Conservation (phyloP, 2,888 invertebrate genomes). For the Sclerodermus sp. region DNA sequence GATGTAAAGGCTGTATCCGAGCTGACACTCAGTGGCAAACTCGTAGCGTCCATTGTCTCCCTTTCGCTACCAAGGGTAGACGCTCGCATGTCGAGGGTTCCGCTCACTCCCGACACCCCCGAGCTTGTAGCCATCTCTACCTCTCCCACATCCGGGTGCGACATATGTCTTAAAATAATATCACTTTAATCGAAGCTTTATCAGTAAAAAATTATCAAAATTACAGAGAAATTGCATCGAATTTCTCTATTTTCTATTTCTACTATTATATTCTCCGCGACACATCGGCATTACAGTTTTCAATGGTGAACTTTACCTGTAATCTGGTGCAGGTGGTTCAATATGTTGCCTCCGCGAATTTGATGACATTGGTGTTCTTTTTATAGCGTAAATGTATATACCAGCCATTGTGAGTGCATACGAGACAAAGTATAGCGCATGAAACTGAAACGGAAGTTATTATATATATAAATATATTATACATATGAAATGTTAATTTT, state of each 20-base stretch:
- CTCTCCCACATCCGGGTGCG: conserved; percentile 49
- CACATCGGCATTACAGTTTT: no score
- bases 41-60: conserved; percentile 53
- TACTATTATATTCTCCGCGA: no score
- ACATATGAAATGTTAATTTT: background rate
- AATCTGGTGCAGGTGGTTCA: conserved; percentile 52
- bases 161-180: conserved; percentile 52
- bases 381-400: conserved; percentile 68
- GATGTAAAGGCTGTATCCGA: conserved; percentile 63
- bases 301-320: conserved; percentile 40
- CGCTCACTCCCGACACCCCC: conserved; percentile 49
- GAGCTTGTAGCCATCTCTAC: conserved; percentile 53
- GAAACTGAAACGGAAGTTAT: conserved; percentile 67
- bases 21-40: conserved; percentile 60
- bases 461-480: background rate
- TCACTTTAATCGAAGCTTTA: conserved; percentile 33
- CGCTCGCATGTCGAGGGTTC: conserved; percentile 58
- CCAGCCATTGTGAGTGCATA: conserved; percentile 77
- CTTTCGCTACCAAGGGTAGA: conserved; percentile 56
- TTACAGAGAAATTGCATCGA: no score
- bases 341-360: conserved; percentile 51
- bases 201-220: background rate
- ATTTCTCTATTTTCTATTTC: no score
- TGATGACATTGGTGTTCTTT: conserved; percentile 62
- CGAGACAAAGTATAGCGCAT: conserved; percentile 79